Conservation (phyloP, 2,797 vertebrate genomes). For the Amphiprion clarkii region DNA sequence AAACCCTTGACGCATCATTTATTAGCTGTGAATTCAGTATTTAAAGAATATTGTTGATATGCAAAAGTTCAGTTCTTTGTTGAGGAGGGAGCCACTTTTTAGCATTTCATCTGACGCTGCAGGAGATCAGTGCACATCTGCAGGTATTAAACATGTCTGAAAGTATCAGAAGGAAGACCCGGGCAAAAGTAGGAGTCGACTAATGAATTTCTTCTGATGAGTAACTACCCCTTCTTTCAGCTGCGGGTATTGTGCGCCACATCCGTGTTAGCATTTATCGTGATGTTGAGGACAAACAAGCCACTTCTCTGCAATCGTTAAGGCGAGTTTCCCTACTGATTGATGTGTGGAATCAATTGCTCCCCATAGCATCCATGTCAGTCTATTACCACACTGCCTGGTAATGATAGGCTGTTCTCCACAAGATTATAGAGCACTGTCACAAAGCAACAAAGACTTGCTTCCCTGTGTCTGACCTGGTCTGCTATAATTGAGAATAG, state of each 20-base stretch:
- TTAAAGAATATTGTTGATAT: slow-evolving; percentile 1
- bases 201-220: slow-evolving; percentile 70
- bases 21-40: background rate
- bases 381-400: slow-evolving; percentile 84
- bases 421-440: slow-evolving; percentile 86
- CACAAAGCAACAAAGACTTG: slow-evolving; percentile 84
- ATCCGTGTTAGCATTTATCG: slow-evolving; percentile 77
- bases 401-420: slow-evolving; percentile 87
- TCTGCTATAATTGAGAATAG: slow-evolving; percentile 80
- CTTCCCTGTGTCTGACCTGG: slow-evolving; percentile 78
- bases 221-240: slow-evolving; percentile 66
- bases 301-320: slow-evolving; percentile 84
- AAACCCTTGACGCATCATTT: background rate
- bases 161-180: slow-evolving; percentile 38
- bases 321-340: slow-evolving; percentile 83
- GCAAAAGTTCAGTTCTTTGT: slow-evolving; percentile 9
- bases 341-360: slow-evolving; percentile 89
- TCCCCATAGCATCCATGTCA: slow-evolving; percentile 88
- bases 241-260: slow-evolving; percentile 56
- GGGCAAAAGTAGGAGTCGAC: slow-evolving; percentile 28
- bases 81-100: slow-evolving; percentile 34
- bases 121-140: slow-evolving; percentile 42
- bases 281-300: slow-evolving; percentile 80
- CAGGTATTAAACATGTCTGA: slow-evolving; percentile 44
- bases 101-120: slow-evolving; percentile 27